A percentile compares a stretch with the other conserved stretches of the same genome.
These are phyloP conservation scores for Cochlearius cochlearius DNA, from an alignment of 2,113 vertebrate genomes.

Conservation along the genomic window DNA sequence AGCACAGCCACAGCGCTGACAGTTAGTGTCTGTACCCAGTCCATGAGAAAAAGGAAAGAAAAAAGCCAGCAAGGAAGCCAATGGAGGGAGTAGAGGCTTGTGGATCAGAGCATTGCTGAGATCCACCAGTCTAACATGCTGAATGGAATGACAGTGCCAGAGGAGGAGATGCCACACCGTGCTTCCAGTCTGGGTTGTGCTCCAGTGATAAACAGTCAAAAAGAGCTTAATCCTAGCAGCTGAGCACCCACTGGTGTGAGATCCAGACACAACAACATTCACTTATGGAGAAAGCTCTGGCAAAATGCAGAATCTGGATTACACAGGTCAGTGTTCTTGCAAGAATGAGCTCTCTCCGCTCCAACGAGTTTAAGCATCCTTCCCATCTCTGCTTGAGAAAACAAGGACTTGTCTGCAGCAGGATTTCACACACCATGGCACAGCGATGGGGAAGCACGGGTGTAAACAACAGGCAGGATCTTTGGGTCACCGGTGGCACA, in stretches of 20 bases:
- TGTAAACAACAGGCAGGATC: neutral
- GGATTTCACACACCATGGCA: neutral
- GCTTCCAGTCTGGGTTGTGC: neutral
- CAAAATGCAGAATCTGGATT: neutral
- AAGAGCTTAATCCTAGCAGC: neutral
- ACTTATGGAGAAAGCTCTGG: neutral
- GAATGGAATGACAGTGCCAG: neutral
- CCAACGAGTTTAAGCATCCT: neutral
- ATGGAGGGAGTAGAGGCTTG: neutral
- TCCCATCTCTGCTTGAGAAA: neutral
- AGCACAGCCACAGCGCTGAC: neutral
- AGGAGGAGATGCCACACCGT: neutral
- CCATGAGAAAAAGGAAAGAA: neutral
- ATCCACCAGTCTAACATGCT: neutral
- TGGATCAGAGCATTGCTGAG: neutral
- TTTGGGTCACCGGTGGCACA: neutral
- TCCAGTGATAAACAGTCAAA: neutral
- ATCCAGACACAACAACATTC: neutral
- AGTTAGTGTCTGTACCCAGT: neutral
- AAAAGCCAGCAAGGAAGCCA: neutral
- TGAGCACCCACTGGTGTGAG: neutral
- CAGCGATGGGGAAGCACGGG: fast-evolving
- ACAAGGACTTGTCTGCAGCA: neutral
- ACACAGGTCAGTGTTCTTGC: neutral
- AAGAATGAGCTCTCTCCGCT: neutral